Base-by-base conservation (phyloP, 1,140 invertebrate species). In the Drosophila simulans region DNA sequence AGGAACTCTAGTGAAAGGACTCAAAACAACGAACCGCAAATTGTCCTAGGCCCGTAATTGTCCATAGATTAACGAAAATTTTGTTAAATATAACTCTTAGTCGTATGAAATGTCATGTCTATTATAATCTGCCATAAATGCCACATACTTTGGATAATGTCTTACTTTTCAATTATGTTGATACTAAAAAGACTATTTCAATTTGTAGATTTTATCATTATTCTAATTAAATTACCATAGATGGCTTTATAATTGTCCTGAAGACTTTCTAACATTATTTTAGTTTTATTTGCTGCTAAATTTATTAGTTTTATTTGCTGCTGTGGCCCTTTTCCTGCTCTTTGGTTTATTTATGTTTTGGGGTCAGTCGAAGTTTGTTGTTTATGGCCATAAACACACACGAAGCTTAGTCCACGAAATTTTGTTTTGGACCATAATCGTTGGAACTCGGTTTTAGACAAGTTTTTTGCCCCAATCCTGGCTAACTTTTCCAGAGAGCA, bases 401-500 rank as follows among this genome's bases (percentile, higher is more conserved):
- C 66, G 65, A 69, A 68, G 63, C 13, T 11, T 42, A 35, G 15
- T 5, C 17, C 31, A 54, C 64, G 64, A 68, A 68, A 65, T 64
- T 17, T 68, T 64, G 64, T 68, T 68, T 64, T 64, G 64, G 37
- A 13, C 31, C 42, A 22, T 27, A 48, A 49, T 70, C 43, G 68
- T 57, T 17, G n/a, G 3, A 10, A 27, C 15, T 70, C 68, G 68
- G 35, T 27, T 70, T 48, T 34, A 35, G 66, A 51, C 66, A 70
- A 48, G 25, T 70, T 49, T 57, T 57, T 46, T 57, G 68, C 68
- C 20, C 64, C 68, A 70, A 70, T 70, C 68, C 68, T 70, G 64
- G 68, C 51, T 56, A 57, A 57, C 68, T 49, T 43, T 56, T n/a
- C 5, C 48, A 43, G 49, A 69, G 43, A 5, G 12, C 5, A 13